Conservation (phyloP, 2,113 vertebrate species). For the Laticauda laticaudata region DNA sequence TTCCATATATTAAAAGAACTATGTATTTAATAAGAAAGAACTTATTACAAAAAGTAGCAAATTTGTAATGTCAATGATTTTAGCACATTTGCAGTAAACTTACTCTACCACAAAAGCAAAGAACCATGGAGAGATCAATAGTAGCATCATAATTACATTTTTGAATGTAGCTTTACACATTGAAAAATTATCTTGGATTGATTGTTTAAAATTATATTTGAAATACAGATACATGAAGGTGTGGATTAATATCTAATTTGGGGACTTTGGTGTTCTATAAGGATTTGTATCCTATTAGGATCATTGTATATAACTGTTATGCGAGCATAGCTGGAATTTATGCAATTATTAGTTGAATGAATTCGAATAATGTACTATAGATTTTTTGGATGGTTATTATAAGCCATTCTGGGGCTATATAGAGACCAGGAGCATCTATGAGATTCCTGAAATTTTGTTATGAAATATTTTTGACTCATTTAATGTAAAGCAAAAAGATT, state of each 20-base stretch:
- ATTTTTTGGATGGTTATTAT: background rate
- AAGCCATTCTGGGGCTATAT: background rate
- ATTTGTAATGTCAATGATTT: background rate
- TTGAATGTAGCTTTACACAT: background rate
- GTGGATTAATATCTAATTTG: background rate
- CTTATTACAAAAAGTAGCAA: background rate
- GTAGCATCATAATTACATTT: background rate
- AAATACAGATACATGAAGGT: background rate
- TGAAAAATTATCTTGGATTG: background rate
- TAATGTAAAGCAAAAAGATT: background rate
- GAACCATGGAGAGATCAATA: background rate
- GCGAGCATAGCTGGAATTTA: background rate
- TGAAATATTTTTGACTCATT: background rate
- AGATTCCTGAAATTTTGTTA: background rate
- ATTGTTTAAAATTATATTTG: background rate
- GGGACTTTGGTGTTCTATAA: rapidly evolving
- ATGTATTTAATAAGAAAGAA: background rate
- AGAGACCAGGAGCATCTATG: background rate
- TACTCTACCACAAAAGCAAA: background rate
- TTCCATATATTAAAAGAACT: background rate
- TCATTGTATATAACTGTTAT: background rate
- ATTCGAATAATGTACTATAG: background rate
- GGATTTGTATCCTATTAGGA: rapidly evolving
- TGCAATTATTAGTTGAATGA: background rate
- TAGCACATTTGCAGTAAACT: background rate